A percentile compares a stretch with the other conserved stretches of the same genome.
Conservation (phyloP, 2,113 vertebrate genomes). For the Meleagris gallopavo region DNA sequence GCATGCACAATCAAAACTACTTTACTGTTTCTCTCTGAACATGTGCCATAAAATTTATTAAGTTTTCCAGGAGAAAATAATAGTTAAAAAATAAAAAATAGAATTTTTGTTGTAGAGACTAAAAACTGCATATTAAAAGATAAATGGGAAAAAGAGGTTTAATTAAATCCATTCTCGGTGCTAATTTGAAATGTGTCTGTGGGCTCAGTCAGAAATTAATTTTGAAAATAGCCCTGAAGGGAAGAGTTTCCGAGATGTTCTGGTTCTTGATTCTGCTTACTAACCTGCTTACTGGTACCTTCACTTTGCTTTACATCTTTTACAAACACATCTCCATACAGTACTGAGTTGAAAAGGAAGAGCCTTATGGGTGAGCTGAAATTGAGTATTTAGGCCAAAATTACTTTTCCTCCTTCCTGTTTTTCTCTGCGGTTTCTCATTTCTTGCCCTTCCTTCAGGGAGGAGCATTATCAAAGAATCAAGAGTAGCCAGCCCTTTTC, state of each 20-base stretch:
- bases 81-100: background rate
- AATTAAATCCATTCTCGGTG: background rate
- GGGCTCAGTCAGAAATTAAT: conserved; percentile 1
- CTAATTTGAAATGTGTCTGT: background rate
- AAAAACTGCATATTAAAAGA: background rate
- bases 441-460: background rate
- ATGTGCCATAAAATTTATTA: background rate
- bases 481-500: background rate
- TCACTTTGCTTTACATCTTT: background rate
- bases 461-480: background rate
- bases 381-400: background rate
- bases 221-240: background rate
- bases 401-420: background rate
- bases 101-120: conserved; percentile 4
- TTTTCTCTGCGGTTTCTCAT: background rate
- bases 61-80: background rate
- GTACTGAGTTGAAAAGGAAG: background rate
- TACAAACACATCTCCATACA: background rate
- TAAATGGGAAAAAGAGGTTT: conserved; percentile 15
- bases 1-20: background rate
- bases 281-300: background rate
- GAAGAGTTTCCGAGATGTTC: background rate
- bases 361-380: background rate
- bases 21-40: background rate
- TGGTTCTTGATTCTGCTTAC: background rate